Evolutionary conservation across 1,140 invertebrate genomes (phyloP), one percentile per base, ranked within the genome.

Genomic region (Sesamia nonagrioides): DNA sequence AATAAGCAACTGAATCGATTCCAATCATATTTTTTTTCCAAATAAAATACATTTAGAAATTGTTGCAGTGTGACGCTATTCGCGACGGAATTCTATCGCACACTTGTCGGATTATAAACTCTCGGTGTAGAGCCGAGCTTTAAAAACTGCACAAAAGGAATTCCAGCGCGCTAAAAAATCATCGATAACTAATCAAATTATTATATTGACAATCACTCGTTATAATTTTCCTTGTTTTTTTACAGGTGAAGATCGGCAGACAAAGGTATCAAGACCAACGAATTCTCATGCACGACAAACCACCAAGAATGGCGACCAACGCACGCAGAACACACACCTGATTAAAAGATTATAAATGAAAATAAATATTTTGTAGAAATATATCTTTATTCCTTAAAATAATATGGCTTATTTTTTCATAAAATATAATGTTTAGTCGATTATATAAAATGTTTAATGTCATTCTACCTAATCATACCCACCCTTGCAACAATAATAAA

Each of bases 321-420:
- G 37, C 52, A 27, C 56, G 56, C 11, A 40, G 18, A 17, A n/a
- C 27, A 42, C 60, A 60, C 45, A 40, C 11, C 7, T 40, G 11
- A 58, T 56, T 9, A n/a, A 58, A 52, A n/a, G 35, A 33, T 21
- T 48, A 52, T 17, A 76, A 80, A 80, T 63, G 60, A 37, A 50
- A 71, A 11, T 8, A 75, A 68, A 68, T 76, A 54, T 13, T 52
- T 52, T 42, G 68, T 54, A 54, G 48, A 66, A 77, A 77, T 66
- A 77, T 77, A 73, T 63, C 37, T 72, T 60, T 75, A 35, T 71
- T 40, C 37, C 33, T 74, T 74, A 79, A 73, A 54, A 21, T 80
- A 80, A 80, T 80, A 80, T 80, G 74, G 80, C 72, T 71, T 42
- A 71, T 48, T 58, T 76, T 60, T 21, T 21, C n/a, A 71, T 77